Conservation (phyloP, 2,888 invertebrate species). For the Ophioninae sp. region DNA sequence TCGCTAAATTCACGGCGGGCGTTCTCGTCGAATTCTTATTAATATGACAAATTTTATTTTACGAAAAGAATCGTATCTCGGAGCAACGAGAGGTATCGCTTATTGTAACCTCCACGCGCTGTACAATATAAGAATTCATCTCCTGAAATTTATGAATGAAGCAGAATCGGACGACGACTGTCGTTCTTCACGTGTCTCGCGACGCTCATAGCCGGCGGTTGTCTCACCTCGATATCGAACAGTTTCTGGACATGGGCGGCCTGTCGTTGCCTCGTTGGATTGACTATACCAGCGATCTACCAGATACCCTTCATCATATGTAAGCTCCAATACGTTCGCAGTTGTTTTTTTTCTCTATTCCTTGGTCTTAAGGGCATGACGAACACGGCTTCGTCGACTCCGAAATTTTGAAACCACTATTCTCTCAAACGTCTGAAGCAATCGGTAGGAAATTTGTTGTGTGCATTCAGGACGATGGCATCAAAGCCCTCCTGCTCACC, state of each 20-base stretch:
- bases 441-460: no score
- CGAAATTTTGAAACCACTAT: no score
- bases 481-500: no score
- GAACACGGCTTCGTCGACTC: no score
- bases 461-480: no score
- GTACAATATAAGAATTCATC: background rate
- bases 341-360: background rate
- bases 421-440: no score
- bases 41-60: no score
- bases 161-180: conserved; percentile 90
- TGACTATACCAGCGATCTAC: conserved; percentile 95
- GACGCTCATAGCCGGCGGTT: conserved; percentile 90
- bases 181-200: conserved; percentile 93
- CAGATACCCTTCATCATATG: conserved; percentile 97
- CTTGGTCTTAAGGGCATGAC: no score
- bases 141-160: background rate
- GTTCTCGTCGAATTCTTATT: no score
- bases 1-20: no score
- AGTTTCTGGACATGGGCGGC: conserved; percentile 92
- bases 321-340: conserved; percentile 78
- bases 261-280: conserved; percentile 91
- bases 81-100: background rate
- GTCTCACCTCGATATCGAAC: conserved; percentile 89
- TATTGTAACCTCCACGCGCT: background rate
- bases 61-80: background rate